phyloP scores from a whole-genome alignment of 2,888 invertebrate genomes.

The Macrosiphum euphorbiae region DNA sequence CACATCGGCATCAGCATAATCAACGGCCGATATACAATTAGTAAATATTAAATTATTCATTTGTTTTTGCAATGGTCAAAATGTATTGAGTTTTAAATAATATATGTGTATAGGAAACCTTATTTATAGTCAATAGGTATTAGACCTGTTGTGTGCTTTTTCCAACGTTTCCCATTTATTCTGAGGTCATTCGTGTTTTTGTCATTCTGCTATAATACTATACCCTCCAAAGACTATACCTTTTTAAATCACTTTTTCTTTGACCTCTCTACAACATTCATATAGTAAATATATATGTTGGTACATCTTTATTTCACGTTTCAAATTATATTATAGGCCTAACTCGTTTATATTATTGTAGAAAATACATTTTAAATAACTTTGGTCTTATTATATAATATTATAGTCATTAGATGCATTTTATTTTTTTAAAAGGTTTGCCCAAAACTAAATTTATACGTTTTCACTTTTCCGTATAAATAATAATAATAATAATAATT shows the following conservation, averaged over 20 bases:
- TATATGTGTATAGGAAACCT: background rate
- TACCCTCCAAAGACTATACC: background rate
- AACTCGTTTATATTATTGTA: background rate
- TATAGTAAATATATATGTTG: background rate
- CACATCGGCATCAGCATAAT: background rate
- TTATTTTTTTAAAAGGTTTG: background rate
- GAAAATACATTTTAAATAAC: background rate
- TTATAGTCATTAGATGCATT: background rate
- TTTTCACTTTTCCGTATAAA: background rate
- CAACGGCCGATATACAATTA: background rate
- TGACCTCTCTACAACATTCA: slow-evolving; percentile 24
- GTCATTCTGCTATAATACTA: background rate
- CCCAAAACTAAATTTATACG: background rate
- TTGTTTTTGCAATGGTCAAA: background rate
- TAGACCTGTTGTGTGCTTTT: slow-evolving; percentile 16
- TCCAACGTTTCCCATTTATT: slow-evolving; percentile 22
- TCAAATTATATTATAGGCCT: background rate
- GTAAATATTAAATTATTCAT: slow-evolving; percentile 28
- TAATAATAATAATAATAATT: background rate
- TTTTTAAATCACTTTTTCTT: slow-evolving; percentile 34
- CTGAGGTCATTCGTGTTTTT: slow-evolving; percentile 27
- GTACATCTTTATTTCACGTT: background rate
- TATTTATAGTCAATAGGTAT: slow-evolving; percentile 19
- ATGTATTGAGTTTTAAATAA: slow-evolving; percentile 7
- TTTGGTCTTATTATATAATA: background rate